phyloP scores from a whole-genome alignment of 92 coral and sea anemone species.

The Scolanthus callimorphus region DNA sequence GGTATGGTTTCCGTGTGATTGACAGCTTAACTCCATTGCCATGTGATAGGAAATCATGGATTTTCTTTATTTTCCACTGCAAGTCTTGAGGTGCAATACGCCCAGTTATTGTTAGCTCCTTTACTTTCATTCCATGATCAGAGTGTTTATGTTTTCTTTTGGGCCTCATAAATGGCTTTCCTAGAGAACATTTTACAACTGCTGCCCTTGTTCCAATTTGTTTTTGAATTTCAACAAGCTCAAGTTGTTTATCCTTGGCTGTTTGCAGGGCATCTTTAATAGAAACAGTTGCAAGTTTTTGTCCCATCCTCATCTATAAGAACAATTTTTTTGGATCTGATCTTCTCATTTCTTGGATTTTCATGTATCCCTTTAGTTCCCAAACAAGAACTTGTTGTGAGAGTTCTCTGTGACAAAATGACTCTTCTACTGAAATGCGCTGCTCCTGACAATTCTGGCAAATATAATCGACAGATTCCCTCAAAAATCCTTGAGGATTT shows the following conservation, averaged over 20 bases:
- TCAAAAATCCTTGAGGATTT: too few species aligned
- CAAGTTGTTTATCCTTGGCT: slow-evolving; percentile 34
- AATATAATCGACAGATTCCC: too few species aligned
- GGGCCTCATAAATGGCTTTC: slow-evolving; percentile 21
- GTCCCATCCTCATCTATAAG: slow-evolving; percentile 44
- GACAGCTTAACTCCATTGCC: slow-evolving; percentile 37
- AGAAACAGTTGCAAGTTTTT: slow-evolving; percentile 31
- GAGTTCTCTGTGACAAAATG: too few species aligned
- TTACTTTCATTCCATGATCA: slow-evolving; percentile 30
- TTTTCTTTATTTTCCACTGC: slow-evolving; percentile 55
- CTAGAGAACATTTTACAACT: slow-evolving; percentile 32
- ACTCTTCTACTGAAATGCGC: too few species aligned
- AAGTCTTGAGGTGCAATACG: slow-evolving; percentile 63
- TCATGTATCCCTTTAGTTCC: slow-evolving; percentile 20
- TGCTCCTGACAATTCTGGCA: too few species aligned
- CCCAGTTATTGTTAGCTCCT: slow-evolving; percentile 39
- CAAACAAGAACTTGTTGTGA: too few species aligned
- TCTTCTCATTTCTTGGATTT: slow-evolving; percentile 23
- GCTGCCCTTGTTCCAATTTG: slow-evolving; percentile 26
- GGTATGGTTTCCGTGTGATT: slow-evolving; percentile 50
- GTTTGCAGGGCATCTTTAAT: slow-evolving; percentile 27
- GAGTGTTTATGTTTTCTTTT: slow-evolving; percentile 32
- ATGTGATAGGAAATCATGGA: slow-evolving; percentile 37
- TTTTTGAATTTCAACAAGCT: slow-evolving; percentile 42
- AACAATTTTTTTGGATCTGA: slow-evolving; percentile 19